A percentile compares a stretch with the other conserved stretches of the same genome.
These are phyloP conservation scores for Osmoderma eremita DNA, from an alignment of 2,888 invertebrate genomes.

Conservation along the genomic window DNA sequence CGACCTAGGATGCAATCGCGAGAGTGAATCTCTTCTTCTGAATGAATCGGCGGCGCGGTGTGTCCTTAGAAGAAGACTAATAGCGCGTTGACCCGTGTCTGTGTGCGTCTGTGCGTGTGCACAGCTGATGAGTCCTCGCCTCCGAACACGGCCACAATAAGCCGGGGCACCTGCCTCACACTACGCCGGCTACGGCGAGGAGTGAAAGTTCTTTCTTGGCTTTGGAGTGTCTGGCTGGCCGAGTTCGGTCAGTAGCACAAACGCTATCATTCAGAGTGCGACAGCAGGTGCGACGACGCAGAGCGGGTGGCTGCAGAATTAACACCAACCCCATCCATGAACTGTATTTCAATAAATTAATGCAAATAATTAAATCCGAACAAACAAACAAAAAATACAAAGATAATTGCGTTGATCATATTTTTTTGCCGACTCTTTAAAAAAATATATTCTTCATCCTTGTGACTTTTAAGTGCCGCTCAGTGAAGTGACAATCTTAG, in stretches of 20 bases:
- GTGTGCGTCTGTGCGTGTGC: constrained; percentile 32
- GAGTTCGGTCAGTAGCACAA: constrained; percentile 61
- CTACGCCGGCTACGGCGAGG: constrained; percentile 34
- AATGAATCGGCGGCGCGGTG: constrained; percentile 52
- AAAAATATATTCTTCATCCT: constrained; percentile 17
- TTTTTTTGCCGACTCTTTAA: too few relatives aligned
- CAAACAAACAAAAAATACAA: too few relatives aligned
- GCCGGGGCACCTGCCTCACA: constrained; percentile 49
- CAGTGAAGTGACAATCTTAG: constrained; percentile 40
- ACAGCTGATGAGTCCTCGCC: constrained; percentile 44
- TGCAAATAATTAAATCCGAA: too few relatives aligned
- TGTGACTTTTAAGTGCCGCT: constrained; percentile 27
- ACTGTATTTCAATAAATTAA: too few relatives aligned
- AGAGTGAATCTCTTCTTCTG: constrained; percentile 55
- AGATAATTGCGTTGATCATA: background rate
- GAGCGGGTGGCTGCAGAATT: constrained; percentile 14
- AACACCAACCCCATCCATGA: background rate
- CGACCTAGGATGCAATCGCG: constrained; percentile 57
- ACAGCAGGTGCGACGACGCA: constrained; percentile 53
- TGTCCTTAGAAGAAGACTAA: constrained; percentile 39
- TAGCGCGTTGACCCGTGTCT: constrained; percentile 46
- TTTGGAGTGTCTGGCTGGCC: constrained; percentile 49
- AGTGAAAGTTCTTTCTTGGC: constrained; percentile 54
- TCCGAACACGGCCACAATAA: constrained; percentile 38
- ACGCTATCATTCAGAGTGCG: constrained; percentile 56